Conservation (phyloP, 2,888 invertebrate genomes). For the Zygothrica quintamaculata region DNA sequence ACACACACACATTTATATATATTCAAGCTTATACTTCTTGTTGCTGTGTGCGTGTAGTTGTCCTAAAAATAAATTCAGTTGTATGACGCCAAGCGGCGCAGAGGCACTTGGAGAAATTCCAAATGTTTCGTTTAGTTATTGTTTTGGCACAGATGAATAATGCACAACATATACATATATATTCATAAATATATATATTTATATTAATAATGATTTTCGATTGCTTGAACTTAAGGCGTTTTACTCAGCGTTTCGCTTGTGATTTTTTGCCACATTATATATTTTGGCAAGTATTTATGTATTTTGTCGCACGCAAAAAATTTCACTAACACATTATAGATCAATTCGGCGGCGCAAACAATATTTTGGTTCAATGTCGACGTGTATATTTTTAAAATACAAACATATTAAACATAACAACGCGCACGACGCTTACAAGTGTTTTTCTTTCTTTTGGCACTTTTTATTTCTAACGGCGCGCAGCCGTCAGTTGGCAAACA, state of each 20-base stretch:
- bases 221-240: slow-evolving; percentile 29
- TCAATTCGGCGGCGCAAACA: slow-evolving; percentile 14
- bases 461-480: slow-evolving; percentile 43
- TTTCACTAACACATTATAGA: slow-evolving; percentile 35
- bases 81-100: slow-evolving; percentile 68
- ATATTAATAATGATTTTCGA: slow-evolving; percentile 48
- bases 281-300: slow-evolving; percentile 26
- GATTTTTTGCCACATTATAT: slow-evolving; percentile 36
- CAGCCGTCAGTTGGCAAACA: slow-evolving; percentile 42
- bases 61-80: slow-evolving; percentile 74
- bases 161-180: too few relatives aligned
- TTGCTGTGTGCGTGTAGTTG: slow-evolving; percentile 61
- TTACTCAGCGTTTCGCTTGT: slow-evolving; percentile 25
- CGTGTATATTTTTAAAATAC: slow-evolving; percentile 52
- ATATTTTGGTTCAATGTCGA: slow-evolving; percentile 48
- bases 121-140: slow-evolving; percentile 51
- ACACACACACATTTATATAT: slow-evolving; percentile 9
- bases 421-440: slow-evolving; percentile 36
- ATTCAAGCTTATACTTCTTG: slow-evolving; percentile 21
- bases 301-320: slow-evolving; percentile 43
- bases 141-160: slow-evolving; percentile 46
- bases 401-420: slow-evolving; percentile 35
- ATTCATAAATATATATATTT: slow-evolving; percentile 4
- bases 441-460: slow-evolving; percentile 51
- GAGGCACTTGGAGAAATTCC: slow-evolving; percentile 73